Percentiles rank a stretch among this genome's conserved stretches.
These are phyloP conservation scores for Petaurus breviceps DNA, from an alignment of 2,113 vertebrate genomes.

Conservation along the genomic window DNA sequence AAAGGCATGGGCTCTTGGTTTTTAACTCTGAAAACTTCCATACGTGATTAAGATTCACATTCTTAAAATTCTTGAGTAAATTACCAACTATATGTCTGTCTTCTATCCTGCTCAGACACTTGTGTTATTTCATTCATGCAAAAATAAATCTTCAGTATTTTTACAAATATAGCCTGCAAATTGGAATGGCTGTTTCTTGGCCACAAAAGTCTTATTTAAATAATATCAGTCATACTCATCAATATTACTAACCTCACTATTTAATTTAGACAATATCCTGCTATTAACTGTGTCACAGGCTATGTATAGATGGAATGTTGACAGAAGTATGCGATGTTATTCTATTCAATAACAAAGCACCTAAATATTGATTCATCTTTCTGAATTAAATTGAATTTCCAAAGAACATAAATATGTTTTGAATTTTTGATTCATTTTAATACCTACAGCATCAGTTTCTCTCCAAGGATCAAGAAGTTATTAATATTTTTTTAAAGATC, in stretches of 20 bases:
- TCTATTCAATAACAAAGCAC: slow-evolving; percentile 34
- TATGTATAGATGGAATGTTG: background rate
- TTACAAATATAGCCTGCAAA: background rate
- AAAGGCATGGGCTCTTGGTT: background rate
- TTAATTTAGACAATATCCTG: slow-evolving; percentile 18
- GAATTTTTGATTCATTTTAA: background rate
- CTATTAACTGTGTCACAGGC: slow-evolving; percentile 15
- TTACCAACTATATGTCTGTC: background rate
- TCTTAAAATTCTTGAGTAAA: background rate
- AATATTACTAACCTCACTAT: background rate
- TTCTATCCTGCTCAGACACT: background rate
- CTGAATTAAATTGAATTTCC: slow-evolving; percentile 6
- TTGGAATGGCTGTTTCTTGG: background rate
- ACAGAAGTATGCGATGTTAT: background rate
- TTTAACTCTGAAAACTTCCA: background rate
- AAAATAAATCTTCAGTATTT: background rate
- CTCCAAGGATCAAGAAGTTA: background rate
- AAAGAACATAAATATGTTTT: background rate
- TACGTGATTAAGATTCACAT: background rate
- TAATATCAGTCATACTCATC: background rate
- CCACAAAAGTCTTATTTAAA: background rate
- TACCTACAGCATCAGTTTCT: background rate
- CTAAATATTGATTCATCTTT: slow-evolving; percentile 1
- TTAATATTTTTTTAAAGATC: background rate
- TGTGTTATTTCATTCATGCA: background rate